Evolutionary conservation across 1,140 invertebrate genomes (phyloP).

Genomic region (Lysiphlebus fabarum): DNA sequence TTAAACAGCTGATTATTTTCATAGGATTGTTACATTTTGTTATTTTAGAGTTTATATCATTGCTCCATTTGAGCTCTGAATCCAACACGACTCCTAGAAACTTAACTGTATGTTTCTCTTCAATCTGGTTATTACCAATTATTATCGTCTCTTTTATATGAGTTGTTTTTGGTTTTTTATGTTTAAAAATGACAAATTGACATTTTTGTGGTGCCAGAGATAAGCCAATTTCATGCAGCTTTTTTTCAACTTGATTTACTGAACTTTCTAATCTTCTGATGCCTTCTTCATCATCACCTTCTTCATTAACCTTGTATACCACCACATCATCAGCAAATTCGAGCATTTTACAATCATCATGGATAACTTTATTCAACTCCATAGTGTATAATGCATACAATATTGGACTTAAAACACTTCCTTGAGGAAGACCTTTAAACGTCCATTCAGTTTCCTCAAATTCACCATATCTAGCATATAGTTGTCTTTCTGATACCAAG

Average conservation of each 20-base stretch:
- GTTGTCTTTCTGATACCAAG: slow-evolving; percentile 14
- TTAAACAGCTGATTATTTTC: neutral
- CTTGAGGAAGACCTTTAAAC: slow-evolving; percentile 18
- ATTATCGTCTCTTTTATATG: neutral
- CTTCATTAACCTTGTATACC: neutral
- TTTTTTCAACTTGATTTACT: neutral
- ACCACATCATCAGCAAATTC: slow-evolving; percentile 23
- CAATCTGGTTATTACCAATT: neutral
- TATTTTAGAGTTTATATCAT: neutral
- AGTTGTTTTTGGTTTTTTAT: slow-evolving; percentile 2
- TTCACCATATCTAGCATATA: slow-evolving; percentile 40
- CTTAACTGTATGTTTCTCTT: neutral
- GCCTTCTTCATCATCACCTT: neutral
- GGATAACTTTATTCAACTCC: neutral
- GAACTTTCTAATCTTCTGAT: neutral
- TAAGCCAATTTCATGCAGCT: neutral
- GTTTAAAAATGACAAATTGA: slow-evolving; percentile 13
- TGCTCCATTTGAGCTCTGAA: neutral
- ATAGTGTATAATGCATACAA: slow-evolving; percentile 12
- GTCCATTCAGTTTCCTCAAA: slow-evolving; percentile 41
- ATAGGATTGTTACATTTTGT: neutral
- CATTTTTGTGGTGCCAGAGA: neutral
- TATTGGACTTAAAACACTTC: neutral
- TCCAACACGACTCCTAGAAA: slow-evolving; percentile 17
- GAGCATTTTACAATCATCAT: neutral